A percentile compares a stretch with the other conserved stretches of the same genome.
Evolutionary conservation across 2,113 vertebrate species (phyloP).

Genomic region (Mohoua ochrocephala): DNA sequence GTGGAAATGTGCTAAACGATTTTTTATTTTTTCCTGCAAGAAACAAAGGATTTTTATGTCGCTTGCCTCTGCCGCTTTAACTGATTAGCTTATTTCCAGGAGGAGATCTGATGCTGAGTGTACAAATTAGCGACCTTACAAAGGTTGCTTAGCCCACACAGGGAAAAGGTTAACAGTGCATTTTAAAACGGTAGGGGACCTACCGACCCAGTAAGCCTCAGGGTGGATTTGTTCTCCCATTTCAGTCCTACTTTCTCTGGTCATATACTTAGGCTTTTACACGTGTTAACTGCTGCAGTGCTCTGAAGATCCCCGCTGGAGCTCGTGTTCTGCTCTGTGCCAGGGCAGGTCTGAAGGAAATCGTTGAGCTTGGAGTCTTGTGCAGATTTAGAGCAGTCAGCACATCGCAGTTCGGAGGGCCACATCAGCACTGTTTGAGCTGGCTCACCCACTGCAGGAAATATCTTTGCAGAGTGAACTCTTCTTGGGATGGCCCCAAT

Average conservation of each 20-base stretch:
- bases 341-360: background rate
- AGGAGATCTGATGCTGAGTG: background rate
- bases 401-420: background rate
- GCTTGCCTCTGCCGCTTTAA: background rate
- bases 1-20: background rate
- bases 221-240: background rate
- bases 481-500: background rate
- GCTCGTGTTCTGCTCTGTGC: background rate
- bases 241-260: background rate
- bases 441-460: slow-evolving; percentile 25
- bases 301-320: background rate
- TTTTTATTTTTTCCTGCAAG: background rate
- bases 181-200: background rate
- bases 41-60: background rate
- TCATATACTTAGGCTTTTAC: background rate
- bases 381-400: background rate
- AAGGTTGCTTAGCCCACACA: background rate
- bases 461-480: slow-evolving; percentile 1
- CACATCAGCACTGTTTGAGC: slow-evolving; percentile 48
- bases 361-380: background rate
- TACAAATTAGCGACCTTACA: background rate
- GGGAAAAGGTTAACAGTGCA: background rate
- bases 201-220: background rate
- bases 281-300: background rate
- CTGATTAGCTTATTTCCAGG: background rate